These are phyloP conservation scores for Strigamia crassipes DNA, from an alignment of 2,888 invertebrate species.

Conservation along the genomic window DNA sequence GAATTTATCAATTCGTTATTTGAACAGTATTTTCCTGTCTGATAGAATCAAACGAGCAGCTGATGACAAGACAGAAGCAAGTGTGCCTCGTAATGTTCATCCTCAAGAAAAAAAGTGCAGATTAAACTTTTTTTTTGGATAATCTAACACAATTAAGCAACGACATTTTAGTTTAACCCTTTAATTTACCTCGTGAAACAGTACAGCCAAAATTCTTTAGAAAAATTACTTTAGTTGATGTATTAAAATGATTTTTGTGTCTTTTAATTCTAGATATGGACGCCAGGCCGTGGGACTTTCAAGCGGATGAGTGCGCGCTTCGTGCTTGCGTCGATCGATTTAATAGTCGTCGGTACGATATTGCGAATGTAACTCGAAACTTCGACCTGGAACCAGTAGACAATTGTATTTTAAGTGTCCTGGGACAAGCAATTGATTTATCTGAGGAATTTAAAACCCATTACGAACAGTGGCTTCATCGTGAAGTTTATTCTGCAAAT, in stretches of 20 bases:
- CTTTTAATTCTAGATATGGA: conserved; percentile 74
- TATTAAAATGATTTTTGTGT: neutral
- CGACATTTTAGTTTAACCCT: neutral
- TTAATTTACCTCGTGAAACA: neutral
- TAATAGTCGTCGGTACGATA: conserved; percentile 86
- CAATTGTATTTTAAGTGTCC: conserved; percentile 78
- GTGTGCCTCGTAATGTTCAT: neutral
- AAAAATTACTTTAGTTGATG: neutral
- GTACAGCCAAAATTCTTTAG: neutral
- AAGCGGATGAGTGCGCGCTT: conserved; percentile 94
- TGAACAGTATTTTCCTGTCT: neutral
- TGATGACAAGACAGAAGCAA: neutral
- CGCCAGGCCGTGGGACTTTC: conserved; percentile 96
- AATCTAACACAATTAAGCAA: too few species aligned
- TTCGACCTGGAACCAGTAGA: conserved; percentile 70
- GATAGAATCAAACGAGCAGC: neutral
- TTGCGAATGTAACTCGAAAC: conserved; percentile 51
- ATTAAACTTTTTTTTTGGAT: neutral
- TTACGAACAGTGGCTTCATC: conserved; percentile 93
- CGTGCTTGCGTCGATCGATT: conserved; percentile 94
- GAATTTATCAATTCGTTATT: too few species aligned
- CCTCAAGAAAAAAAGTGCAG: neutral
- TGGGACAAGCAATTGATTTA: conserved; percentile 77
- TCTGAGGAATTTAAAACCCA: conserved; percentile 91
- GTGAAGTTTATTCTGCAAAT: conserved; percentile 87